These are phyloP conservation scores for Ischnus inquisitorius DNA, from an alignment of 2,888 invertebrate species.

Conservation along the genomic window DNA sequence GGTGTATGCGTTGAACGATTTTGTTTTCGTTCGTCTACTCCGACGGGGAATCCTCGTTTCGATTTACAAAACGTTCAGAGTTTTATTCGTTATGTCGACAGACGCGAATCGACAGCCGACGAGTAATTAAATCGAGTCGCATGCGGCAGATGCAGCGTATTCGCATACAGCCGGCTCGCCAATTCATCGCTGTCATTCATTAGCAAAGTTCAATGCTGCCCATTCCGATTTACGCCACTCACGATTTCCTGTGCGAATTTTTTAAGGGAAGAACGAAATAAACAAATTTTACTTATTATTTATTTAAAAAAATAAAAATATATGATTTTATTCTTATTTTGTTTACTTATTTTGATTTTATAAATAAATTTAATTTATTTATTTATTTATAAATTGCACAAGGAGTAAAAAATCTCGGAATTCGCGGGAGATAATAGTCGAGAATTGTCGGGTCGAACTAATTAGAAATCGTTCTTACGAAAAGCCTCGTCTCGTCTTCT, in stretches of 20 bases:
- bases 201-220: constrained; percentile 6
- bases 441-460: constrained; percentile 1
- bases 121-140: constrained; percentile 48
- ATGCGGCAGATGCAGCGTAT: background rate
- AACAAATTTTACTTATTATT: no score
- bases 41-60: background rate
- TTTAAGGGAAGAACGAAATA: background rate
- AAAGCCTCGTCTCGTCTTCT: constrained; percentile 3
- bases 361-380: background rate
- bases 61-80: constrained; percentile 17
- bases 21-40: background rate
- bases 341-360: no score
- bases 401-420: background rate
- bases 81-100: constrained; percentile 30
- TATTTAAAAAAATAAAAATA: no score
- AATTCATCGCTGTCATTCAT: constrained; percentile 24
- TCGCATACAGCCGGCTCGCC: constrained; percentile 15
- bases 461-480: background rate
- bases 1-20: background rate
- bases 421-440: background rate
- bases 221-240: constrained; percentile 8
- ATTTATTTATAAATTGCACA: background rate
- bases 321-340: no score
- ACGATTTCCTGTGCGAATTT: background rate
- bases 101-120: constrained; percentile 27